phyloP scores from a whole-genome alignment of 2,113 vertebrate genomes.

The Boulengeromyrus knoepffleri region DNA sequence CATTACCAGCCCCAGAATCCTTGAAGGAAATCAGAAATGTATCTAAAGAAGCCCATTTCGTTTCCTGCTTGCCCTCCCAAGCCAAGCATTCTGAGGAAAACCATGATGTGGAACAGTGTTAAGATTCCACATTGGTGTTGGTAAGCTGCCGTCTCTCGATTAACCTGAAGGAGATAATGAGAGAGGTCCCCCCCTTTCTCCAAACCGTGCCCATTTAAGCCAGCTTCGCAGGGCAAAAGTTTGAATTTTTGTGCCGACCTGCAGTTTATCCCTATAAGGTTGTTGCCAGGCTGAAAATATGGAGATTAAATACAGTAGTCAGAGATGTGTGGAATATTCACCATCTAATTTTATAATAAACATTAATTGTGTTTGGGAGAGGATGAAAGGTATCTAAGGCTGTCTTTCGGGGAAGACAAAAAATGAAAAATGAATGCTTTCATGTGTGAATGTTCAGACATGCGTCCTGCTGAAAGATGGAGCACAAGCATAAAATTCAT shows the following conservation, averaged over 20 bases:
- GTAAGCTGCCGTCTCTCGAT: constrained; percentile 41
- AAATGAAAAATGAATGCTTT: neutral
- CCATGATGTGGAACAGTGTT: constrained; percentile 44
- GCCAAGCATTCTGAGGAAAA: constrained; percentile 43
- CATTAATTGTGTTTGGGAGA: neutral
- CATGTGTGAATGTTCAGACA: constrained; percentile 1
- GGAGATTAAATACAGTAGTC: constrained; percentile 20
- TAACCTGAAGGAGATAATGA: constrained; percentile 33
- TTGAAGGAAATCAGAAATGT: constrained; percentile 41
- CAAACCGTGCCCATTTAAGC: neutral
- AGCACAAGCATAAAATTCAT: neutral
- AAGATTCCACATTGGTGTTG: constrained; percentile 44
- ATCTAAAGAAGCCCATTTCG: constrained; percentile 47
- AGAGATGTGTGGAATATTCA: constrained; percentile 15
- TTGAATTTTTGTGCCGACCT: neutral
- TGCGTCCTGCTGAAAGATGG: neutral
- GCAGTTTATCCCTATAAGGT: neutral
- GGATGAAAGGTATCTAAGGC: constrained; percentile 1
- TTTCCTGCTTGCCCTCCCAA: constrained; percentile 55
- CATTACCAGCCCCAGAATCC: constrained; percentile 21
- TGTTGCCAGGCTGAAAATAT: neutral
- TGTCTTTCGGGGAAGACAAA: neutral
- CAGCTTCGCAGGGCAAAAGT: neutral
- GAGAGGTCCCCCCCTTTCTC: neutral
- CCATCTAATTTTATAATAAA: constrained; percentile 4